These are phyloP conservation scores for Eutolmus rufibarbis DNA, from an alignment of 2,888 invertebrate species.

Conservation along the genomic window DNA sequence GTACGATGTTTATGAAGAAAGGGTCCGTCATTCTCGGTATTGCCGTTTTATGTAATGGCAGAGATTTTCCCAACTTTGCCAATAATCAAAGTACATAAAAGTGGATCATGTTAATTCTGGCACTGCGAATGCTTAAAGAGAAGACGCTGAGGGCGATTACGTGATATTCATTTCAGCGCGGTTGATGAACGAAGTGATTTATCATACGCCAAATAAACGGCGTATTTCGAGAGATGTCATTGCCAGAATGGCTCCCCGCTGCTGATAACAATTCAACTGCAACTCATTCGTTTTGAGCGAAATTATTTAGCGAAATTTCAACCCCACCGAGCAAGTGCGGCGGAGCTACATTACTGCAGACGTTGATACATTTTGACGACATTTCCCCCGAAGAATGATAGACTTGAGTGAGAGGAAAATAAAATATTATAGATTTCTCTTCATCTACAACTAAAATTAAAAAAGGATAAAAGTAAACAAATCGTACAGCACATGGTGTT, in stretches of 20 bases:
- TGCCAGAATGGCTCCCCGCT: neutral
- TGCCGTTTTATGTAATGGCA: neutral
- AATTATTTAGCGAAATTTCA: neutral
- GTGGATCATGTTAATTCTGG: neutral
- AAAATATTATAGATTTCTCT: neutral
- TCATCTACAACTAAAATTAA: neutral
- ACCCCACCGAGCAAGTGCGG: neutral
- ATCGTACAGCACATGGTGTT: neutral
- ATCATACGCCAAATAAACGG: neutral
- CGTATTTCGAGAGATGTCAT: neutral
- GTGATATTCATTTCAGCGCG: neutral
- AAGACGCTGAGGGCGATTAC: neutral
- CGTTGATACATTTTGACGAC: neutral
- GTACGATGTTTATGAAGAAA: neutral
- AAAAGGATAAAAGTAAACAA: neutral
- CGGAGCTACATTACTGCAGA: neutral
- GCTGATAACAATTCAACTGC: neutral
- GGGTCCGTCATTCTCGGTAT: neutral
- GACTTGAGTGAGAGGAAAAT: neutral
- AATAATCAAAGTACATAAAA: conserved; percentile 22
- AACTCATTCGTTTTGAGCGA: neutral
- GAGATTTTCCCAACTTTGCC: neutral
- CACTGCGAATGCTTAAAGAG: neutral
- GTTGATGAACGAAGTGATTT: neutral
- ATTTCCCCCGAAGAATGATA: neutral